Evolutionary conservation across 2,797 vertebrate species (phyloP).

Genomic region (Epinephelus coioides): DNA sequence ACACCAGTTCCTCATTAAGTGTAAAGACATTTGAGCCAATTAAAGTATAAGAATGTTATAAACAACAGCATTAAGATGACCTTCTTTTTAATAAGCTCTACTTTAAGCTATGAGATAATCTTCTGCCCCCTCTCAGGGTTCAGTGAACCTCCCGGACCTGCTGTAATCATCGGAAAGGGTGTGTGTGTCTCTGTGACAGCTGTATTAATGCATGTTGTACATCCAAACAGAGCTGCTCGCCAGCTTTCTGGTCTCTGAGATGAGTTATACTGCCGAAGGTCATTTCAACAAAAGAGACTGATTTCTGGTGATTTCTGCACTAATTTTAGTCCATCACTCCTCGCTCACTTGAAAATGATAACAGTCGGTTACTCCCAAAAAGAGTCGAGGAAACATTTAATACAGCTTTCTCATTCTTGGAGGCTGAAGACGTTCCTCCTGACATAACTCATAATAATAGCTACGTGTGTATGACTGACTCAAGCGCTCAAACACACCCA

Average conservation of each 20-base stretch:
- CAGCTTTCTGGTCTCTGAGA: constrained; percentile 59
- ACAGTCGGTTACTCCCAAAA: constrained; percentile 25
- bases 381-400: constrained; percentile 43
- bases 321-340: constrained; percentile 35
- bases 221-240: constrained; percentile 62
- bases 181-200: constrained; percentile 83
- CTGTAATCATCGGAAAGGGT: constrained; percentile 88
- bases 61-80: not conserved
- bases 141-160: constrained; percentile 73
- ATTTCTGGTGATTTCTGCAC: constrained; percentile 46
- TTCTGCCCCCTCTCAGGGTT: constrained; percentile 42
- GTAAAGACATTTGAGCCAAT: not conserved
- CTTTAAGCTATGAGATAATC: constrained; percentile 24
- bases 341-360: constrained; percentile 14
- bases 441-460: constrained; percentile 73
- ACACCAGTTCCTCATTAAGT: not conserved
- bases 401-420: constrained; percentile 18
- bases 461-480: constrained; percentile 49
- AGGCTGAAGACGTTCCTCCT: constrained; percentile 46
- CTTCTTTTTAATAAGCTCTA: constrained; percentile 10
- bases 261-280: constrained; percentile 67
- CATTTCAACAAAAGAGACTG: constrained; percentile 53
- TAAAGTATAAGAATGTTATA: not conserved
- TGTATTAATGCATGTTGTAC: constrained; percentile 71
- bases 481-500: constrained; percentile 76